These are phyloP conservation scores for Scomber scombrus DNA, from an alignment of 2,113 vertebrate genomes.

Conservation along the genomic window DNA sequence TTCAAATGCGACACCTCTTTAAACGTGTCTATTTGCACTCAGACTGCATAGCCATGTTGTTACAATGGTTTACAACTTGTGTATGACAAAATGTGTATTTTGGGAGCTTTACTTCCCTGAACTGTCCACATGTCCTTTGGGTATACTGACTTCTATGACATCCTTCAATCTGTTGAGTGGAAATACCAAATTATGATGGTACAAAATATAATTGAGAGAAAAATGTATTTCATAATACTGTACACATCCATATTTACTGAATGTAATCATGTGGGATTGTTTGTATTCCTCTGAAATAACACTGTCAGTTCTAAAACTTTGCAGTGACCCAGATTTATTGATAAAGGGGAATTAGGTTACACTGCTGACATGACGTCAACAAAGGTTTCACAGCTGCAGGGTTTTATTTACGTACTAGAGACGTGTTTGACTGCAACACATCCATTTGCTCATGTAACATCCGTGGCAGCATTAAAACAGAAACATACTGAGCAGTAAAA, in stretches of 20 bases:
- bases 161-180: conserved; percentile 10
- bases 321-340: conserved; percentile 34
- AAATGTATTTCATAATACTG: conserved; percentile 30
- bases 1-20: conserved; percentile 43
- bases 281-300: conserved; percentile 48
- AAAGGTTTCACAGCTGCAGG: conserved; percentile 24
- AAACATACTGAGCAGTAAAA: conserved; percentile 35
- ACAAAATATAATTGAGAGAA: conserved; percentile 30
- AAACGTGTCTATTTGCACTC: conserved; percentile 57
- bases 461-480: conserved; percentile 59
- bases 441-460: conserved; percentile 33
- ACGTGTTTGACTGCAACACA: conserved; percentile 43
- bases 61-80: conserved; percentile 47
- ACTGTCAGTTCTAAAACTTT: conserved; percentile 19
- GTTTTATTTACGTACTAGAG: not conserved
- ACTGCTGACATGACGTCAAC: conserved; percentile 16
- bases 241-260: conserved; percentile 33
- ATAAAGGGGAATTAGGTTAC: conserved; percentile 1
- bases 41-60: conserved; percentile 44
- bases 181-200: conserved; percentile 26
- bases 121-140: conserved; percentile 30
- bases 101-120: conserved; percentile 38
- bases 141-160: conserved; percentile 22
- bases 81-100: conserved; percentile 44
- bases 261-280: conserved; percentile 41